A percentile compares a stretch with the other conserved stretches of the same genome.
These are phyloP conservation scores for Peribatodes rhomboidaria DNA, from an alignment of 2,888 invertebrate genomes.

Conservation along the genomic window DNA sequence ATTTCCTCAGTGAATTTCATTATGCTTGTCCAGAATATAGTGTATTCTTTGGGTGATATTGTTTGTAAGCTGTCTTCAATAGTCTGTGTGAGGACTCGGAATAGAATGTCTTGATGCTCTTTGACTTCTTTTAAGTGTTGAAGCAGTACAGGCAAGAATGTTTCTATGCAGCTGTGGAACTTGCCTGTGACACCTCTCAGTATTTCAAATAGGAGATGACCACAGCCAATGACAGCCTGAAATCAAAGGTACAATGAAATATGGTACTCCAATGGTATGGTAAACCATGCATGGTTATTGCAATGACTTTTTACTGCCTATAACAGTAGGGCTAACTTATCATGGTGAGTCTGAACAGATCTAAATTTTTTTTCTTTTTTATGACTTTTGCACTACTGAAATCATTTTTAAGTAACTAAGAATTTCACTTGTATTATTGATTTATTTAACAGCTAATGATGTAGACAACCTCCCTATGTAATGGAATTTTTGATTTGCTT, in stretches of 20 bases:
- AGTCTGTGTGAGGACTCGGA: conserved; percentile 89
- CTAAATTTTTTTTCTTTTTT: no score
- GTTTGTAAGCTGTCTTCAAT: conserved; percentile 88
- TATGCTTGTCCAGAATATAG: conserved; percentile 88
- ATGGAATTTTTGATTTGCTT: no score
- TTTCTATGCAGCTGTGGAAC: conserved; percentile 94
- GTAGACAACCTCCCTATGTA: no score
- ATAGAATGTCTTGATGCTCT: conserved; percentile 84
- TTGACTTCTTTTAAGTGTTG: conserved; percentile 85
- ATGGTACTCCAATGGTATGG: no score
- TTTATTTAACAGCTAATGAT: no score
- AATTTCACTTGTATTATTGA: no score
- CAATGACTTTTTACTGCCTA: background rate
- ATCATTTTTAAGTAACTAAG: no score
- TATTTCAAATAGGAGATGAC: conserved; percentile 95
- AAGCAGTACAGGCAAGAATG: conserved; percentile 89
- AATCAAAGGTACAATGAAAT: conserved; percentile 54
- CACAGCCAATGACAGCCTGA: conserved; percentile 92
- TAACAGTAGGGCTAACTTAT: background rate
- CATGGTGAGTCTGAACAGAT: no score
- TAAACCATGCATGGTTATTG: no score
- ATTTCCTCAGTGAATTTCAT: conserved; percentile 71
- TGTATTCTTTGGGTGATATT: conserved; percentile 88
- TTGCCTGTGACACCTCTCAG: conserved; percentile 93
- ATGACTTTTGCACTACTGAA: no score